A percentile compares a stretch with the other conserved stretches of the same genome.
These are phyloP conservation scores for Macrochelys suwanniensis DNA, from an alignment of 2,797 vertebrate species.

Conservation along the genomic window DNA sequence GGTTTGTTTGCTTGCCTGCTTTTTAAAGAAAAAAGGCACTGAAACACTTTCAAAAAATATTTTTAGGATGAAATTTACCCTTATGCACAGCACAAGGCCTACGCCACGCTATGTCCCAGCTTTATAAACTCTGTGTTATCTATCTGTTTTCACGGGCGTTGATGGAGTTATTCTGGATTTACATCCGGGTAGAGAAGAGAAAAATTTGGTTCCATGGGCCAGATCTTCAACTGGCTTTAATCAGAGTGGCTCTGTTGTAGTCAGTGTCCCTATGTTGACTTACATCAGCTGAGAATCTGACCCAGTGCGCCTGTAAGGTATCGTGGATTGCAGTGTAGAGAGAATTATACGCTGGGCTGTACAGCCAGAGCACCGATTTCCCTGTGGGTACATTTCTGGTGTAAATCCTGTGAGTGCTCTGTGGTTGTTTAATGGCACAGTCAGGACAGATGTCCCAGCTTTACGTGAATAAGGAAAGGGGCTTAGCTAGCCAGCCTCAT, in stretches of 20 bases:
- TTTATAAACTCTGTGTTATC: not conserved
- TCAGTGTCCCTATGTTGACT: not conserved
- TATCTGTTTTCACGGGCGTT: fast-evolving
- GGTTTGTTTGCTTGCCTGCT: not conserved
- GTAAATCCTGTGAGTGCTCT: not conserved
- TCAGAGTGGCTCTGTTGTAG: not conserved
- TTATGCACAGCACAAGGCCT: fast-evolving
- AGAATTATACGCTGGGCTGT: not conserved
- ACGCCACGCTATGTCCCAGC: not conserved
- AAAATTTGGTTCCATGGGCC: not conserved
- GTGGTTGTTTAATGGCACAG: not conserved
- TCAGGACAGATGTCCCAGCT: not conserved
- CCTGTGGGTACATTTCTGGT: fast-evolving
- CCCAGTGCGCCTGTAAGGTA: not conserved
- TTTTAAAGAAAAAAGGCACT: not conserved
- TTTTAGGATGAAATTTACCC: not conserved
- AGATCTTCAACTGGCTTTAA: fast-evolving
- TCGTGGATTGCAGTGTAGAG: fast-evolving
- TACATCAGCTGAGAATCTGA: fast-evolving
- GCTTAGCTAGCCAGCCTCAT: slow-evolving; percentile 36
- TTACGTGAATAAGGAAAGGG: not conserved
- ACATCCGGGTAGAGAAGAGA: not conserved
- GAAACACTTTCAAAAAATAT: not conserved
- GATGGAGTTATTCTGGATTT: not conserved
- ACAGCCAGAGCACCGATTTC: fast-evolving